Evolutionary conservation across 2,888 invertebrate genomes (phyloP).

Genomic region (Drosophila nigritarsus): DNA sequence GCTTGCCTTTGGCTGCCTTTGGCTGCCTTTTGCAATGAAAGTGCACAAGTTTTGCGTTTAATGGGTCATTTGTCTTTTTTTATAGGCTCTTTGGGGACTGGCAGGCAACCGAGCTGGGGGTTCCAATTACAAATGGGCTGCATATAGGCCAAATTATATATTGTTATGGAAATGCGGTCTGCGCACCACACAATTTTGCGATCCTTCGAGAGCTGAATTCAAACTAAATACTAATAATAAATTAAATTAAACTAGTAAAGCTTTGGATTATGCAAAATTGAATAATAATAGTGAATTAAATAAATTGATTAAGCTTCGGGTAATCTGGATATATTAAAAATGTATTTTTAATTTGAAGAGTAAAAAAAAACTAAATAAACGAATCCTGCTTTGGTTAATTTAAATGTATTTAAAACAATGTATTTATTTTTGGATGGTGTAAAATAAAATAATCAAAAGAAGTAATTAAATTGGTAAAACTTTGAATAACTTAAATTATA

Average conservation of each 20-base stretch:
- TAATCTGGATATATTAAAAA: not conserved
- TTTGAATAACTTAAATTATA: not conserved
- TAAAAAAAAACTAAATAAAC: no score
- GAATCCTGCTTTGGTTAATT: not conserved
- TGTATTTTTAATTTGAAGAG: not conserved
- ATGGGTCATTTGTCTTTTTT: conserved; percentile 81
- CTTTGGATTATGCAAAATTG: not conserved
- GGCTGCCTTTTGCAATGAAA: conserved; percentile 59
- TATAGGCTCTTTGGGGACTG: conserved; percentile 46
- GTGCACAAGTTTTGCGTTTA: conserved; percentile 79
- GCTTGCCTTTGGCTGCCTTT: conserved; percentile 14
- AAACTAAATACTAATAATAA: not conserved
- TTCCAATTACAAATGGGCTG: conserved; percentile 34
- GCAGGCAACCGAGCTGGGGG: conserved; percentile 9
- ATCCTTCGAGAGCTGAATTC: not conserved
- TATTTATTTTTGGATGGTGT: not conserved
- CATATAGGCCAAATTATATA: conserved; percentile 57
- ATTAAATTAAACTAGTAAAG: not conserved
- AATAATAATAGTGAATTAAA: not conserved
- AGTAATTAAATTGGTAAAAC: not conserved
- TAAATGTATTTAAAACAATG: not conserved
- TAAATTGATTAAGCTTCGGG: not conserved
- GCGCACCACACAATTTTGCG: not conserved
- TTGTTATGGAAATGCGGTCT: conserved; percentile 29
- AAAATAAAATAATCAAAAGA: not conserved